A percentile compares a stretch with the other conserved stretches of the same genome.
Evolutionary conservation across 1,140 invertebrate genomes (phyloP).

Genomic region (Maniola jurtina): DNA sequence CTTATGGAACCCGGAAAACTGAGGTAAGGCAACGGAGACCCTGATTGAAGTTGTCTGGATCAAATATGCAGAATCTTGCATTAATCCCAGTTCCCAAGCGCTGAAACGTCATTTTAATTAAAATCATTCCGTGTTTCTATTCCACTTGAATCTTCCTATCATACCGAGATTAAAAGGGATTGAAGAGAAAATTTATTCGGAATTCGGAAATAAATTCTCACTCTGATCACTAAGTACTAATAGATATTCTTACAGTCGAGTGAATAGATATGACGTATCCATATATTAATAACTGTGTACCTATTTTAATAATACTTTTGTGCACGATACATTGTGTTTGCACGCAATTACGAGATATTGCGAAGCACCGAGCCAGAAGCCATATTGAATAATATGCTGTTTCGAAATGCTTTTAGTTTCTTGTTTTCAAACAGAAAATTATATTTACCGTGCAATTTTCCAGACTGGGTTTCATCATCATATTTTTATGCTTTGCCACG

Average conservation of each 20-base stretch:
- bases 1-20: no score
- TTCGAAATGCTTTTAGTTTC: background rate
- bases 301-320: background rate
- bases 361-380: background rate
- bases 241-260: no score
- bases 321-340: background rate
- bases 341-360: background rate
- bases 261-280: no score
- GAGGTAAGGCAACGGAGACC: background rate
- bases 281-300: no score
- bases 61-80: constrained; percentile 21
- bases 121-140: constrained; percentile 39
- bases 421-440: constrained; percentile 2
- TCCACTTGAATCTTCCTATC: constrained; percentile 7
- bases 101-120: constrained; percentile 45
- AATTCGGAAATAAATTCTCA: background rate
- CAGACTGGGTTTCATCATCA: background rate
- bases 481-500: background rate
- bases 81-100: constrained; percentile 15
- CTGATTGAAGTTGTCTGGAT: background rate
- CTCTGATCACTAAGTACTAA: no score
- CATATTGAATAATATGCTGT: background rate
- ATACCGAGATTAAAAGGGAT: background rate
- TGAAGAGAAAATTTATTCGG: background rate
- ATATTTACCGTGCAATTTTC: constrained; percentile 5